phyloP scores from a whole-genome alignment of 2,797 vertebrate genomes.

The Spinus pinus region DNA sequence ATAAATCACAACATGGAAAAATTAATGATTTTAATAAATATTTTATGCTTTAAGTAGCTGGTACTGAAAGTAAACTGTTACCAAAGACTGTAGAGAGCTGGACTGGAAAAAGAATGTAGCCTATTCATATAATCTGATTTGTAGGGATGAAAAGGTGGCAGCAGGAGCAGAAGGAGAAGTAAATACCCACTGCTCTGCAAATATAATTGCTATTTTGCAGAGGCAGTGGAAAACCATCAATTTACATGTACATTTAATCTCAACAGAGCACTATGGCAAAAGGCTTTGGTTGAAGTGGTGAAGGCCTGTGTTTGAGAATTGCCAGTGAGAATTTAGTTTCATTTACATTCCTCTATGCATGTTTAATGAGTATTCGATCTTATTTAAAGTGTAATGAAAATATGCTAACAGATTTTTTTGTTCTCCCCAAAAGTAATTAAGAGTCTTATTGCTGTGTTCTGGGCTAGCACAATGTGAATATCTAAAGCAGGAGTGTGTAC shows the following conservation, averaged over 20 bases:
- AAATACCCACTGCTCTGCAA: not conserved
- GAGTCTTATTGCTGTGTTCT: conserved; percentile 23
- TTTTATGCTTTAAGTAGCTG: not conserved
- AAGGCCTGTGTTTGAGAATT: conserved; percentile 28
- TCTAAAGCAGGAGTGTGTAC: not conserved
- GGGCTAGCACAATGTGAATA: conserved; percentile 3
- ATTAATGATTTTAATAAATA: not conserved
- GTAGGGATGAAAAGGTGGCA: not conserved
- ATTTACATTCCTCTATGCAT: conserved; percentile 50
- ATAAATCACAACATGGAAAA: not conserved
- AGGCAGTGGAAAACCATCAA: not conserved
- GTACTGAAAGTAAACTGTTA: not conserved
- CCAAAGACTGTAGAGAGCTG: not conserved
- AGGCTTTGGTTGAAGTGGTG: conserved; percentile 17
- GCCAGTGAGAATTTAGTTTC: conserved; percentile 22
- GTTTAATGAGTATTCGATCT: conserved; percentile 38
- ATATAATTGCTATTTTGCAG: not conserved
- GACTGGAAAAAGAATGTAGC: not conserved
- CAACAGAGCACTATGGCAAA: not conserved
- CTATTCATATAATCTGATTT: not conserved
- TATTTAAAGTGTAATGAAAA: conserved; percentile 68
- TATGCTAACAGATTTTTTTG: conserved; percentile 59
- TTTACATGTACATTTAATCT: not conserved
- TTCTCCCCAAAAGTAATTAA: conserved; percentile 36
- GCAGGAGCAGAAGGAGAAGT: not conserved